Percentiles rank a stretch among this genome's conserved stretches.
These are phyloP conservation scores for Nomada fucata DNA, from an alignment of 2,888 invertebrate species.

Conservation along the genomic window DNA sequence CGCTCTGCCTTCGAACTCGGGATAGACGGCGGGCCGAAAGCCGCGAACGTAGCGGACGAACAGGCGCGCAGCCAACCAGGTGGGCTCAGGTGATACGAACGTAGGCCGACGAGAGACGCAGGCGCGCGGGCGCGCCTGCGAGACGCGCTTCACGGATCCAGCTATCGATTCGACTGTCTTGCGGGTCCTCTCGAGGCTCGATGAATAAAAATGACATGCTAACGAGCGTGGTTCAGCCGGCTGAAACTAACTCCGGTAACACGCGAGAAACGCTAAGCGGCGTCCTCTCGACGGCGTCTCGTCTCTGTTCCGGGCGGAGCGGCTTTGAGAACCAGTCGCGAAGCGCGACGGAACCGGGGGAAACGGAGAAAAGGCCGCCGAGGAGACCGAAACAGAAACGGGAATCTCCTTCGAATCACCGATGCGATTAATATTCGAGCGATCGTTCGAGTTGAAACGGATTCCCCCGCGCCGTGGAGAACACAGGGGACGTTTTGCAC, in stretches of 20 bases:
- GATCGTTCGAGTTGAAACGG: constrained; percentile 74
- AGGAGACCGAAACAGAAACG: constrained; percentile 36
- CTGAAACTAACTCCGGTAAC: constrained; percentile 56
- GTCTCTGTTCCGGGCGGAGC: constrained; percentile 10
- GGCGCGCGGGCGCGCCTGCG: constrained; percentile 52
- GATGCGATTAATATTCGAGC: constrained; percentile 79
- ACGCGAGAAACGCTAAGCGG: constrained; percentile 47
- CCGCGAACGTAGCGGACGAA: too few species aligned
- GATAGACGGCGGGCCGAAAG: neutral
- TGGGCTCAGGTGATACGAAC: neutral
- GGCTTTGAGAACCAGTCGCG: constrained; percentile 27
- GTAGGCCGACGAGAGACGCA: constrained; percentile 38
- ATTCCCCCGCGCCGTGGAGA: constrained; percentile 9
- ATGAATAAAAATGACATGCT: constrained; percentile 81
- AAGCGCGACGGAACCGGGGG: constrained; percentile 18
- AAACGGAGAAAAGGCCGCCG: constrained; percentile 25
- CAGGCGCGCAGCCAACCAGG: neutral
- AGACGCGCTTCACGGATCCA: constrained; percentile 50
- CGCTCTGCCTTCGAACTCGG: neutral
- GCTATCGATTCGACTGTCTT: constrained; percentile 61
- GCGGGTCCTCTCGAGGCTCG: constrained; percentile 62
- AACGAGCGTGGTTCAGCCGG: constrained; percentile 70
- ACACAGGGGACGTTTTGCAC: constrained; percentile 32
- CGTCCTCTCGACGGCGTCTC: constrained; percentile 3
- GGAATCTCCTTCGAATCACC: constrained; percentile 42